A percentile compares a stretch with the other conserved stretches of the same genome.
Conservation (phyloP, 2,113 vertebrate genomes). For the Tragulus kanchil region DNA sequence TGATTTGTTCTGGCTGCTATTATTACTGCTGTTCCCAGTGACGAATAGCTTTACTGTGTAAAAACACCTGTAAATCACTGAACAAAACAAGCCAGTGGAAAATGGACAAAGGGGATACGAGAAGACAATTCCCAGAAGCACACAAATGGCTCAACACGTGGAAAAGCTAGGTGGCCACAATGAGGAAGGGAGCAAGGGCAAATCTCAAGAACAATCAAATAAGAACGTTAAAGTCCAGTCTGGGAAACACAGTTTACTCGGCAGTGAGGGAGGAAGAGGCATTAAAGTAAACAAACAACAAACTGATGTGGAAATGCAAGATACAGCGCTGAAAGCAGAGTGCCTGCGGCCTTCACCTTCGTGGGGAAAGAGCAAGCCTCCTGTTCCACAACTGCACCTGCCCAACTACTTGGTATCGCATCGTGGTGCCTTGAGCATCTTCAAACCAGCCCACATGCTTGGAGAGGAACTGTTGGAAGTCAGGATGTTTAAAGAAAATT, state of each 20-base stretch:
- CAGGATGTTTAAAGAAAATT: not conserved
- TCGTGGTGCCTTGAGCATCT: fast-evolving
- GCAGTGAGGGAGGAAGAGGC: too few species aligned
- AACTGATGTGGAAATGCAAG: not conserved
- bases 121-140: not conserved
- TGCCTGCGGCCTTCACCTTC: fast-evolving
- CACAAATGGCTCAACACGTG: not conserved
- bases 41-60: not conserved
- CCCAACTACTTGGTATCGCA: not conserved
- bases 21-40: not conserved
- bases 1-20: not conserved
- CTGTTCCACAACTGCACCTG: fast-evolving
- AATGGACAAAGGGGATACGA: not conserved
- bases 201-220: not conserved
- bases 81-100: not conserved
- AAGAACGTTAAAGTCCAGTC: not conserved
- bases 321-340: fast-evolving
- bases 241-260: not conserved
- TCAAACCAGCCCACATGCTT: not conserved
- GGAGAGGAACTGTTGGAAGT: not conserved
- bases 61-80: not conserved
- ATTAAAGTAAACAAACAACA: not conserved
- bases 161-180: not conserved
- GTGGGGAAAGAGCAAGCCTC: not conserved
- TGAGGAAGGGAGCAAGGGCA: not conserved